Conservation (phyloP, 2,113 vertebrate genomes). For the Dunckerocampus dactyliophorus region DNA sequence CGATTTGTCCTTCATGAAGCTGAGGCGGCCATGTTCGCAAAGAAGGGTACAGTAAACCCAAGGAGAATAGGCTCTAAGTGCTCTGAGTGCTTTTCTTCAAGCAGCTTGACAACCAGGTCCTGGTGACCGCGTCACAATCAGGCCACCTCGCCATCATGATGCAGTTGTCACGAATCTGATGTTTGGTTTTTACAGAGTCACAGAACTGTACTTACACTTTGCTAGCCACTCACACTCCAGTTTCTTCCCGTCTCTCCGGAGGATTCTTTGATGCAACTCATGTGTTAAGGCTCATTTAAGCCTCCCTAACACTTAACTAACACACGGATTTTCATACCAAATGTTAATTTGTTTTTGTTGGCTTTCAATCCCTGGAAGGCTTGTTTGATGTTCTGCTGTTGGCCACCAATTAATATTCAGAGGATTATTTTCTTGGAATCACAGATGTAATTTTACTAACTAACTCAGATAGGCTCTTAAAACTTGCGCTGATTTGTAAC, state of each 20-base stretch:
- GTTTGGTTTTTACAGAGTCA: constrained; percentile 47
- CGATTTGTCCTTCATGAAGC: constrained; percentile 36
- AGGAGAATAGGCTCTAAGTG: constrained; percentile 45
- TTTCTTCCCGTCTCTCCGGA: constrained; percentile 23
- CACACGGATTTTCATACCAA: constrained; percentile 48
- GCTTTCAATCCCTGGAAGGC: constrained; percentile 44
- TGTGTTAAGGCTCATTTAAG: constrained; percentile 61
- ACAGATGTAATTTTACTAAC: constrained; percentile 13
- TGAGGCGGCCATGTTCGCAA: constrained; percentile 31
- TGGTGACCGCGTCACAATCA: constrained; percentile 68
- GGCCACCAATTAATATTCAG: constrained; percentile 48
- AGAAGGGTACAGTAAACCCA: constrained; percentile 43
- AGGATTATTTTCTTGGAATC: constrained; percentile 46
- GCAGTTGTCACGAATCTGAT: constrained; percentile 61
- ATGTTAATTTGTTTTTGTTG: constrained; percentile 59
- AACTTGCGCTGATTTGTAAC: not conserved
- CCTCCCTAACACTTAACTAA: constrained; percentile 45
- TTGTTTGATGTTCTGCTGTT: constrained; percentile 31
- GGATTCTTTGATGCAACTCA: constrained; percentile 11
- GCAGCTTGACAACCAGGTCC: constrained; percentile 66
- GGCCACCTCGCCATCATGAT: constrained; percentile 51
- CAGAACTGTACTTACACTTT: constrained; percentile 42
- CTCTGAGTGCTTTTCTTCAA: constrained; percentile 49
- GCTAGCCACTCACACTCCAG: constrained; percentile 30
- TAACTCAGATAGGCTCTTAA: constrained; percentile 14